Evolutionary conservation across 1,140 invertebrate species (phyloP).

Genomic region (Lysiphlebus fabarum): DNA sequence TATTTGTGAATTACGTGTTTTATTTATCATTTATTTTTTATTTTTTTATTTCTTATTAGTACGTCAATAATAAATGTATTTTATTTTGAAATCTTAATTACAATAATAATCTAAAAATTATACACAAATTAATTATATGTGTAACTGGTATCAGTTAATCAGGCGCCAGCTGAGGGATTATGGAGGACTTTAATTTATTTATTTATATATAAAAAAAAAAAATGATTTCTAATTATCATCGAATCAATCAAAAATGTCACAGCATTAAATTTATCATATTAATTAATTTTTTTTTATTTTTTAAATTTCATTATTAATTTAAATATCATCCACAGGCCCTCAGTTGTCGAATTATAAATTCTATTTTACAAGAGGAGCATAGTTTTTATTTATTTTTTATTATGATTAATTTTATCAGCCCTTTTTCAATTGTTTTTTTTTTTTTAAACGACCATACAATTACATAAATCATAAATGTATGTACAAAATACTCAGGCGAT

Average conservation of each 20-base stretch:
- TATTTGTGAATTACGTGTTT: too few relatives aligned
- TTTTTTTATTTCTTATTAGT: neutral
- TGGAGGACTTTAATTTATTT: too few relatives aligned
- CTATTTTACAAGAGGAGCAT: neutral
- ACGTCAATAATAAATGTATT: neutral
- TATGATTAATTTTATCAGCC: neutral
- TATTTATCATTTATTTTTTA: too few relatives aligned
- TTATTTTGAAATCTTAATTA: conserved; percentile 1
- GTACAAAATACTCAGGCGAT: conserved; percentile 28
- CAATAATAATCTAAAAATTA: conserved; percentile 40
- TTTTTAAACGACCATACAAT: conserved; percentile 22
- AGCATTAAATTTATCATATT: too few relatives aligned
- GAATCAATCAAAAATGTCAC: neutral
- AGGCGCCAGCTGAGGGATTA: conserved; percentile 8
- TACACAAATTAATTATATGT: conserved; percentile 36
- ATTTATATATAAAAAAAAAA: too few relatives aligned
- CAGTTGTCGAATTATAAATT: conserved; percentile 5
- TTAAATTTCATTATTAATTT: neutral
- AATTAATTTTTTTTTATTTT: conserved; percentile 4
- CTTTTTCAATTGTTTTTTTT: conserved; percentile 9
- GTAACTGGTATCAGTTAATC: conserved; percentile 28
- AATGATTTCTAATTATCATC: neutral
- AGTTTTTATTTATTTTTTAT: neutral
- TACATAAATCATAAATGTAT: conserved; percentile 33
- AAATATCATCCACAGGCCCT: neutral